Evolutionary conservation across 2,888 invertebrate genomes (phyloP), one percentile per base, ranked within the genome.

Genomic region (Coelinius sp.): DNA sequence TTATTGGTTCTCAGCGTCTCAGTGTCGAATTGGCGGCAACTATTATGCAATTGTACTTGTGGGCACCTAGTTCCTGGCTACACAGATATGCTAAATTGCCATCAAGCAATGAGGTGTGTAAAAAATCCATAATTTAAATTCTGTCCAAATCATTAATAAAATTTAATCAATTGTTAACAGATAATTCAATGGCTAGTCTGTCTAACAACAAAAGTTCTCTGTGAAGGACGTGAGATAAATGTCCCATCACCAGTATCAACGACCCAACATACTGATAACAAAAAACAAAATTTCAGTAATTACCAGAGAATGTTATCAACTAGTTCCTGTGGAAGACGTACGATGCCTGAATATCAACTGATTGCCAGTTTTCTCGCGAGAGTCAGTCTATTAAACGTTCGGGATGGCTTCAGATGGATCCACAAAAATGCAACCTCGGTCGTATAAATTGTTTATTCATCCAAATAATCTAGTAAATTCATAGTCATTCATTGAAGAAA

Each of bases 171-270:
- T 38, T 41, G 8, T 74, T 82, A 81, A 14, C 77, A 94, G 93
- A 91, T 94, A 71, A 89, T 94, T 68, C 93, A 94, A 81, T 94
- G 94, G 94, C 88, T 94, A 35, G 88, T 94, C 75, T 92, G 92
- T 73, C 88, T 94, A 31, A 93, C 94, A 0, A 93, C 94, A 7
- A 94, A 94, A 89, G 90, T 94, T 14, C 89, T 94, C 73, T 93
- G 92, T 81, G 93, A 93, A 83, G 91, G 91, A 63, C 88, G 89
- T 24, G 85, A 85, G 52, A 78, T 79, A 7, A 71, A 73, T 20
- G 44, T 78, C 17, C 35, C 73, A 4, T 14, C 56, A 0, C 72
- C 76, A 0, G 71, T 76, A n/a, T n/a, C n/a, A n/a, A n/a, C n/a
- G n/a, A n/a, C n/a, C n/a, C n/a, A n/a, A n/a, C n/a, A n/a, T n/a